Evolutionary conservation across 2,113 vertebrate species (phyloP).

Genomic region (Tyto alba): DNA sequence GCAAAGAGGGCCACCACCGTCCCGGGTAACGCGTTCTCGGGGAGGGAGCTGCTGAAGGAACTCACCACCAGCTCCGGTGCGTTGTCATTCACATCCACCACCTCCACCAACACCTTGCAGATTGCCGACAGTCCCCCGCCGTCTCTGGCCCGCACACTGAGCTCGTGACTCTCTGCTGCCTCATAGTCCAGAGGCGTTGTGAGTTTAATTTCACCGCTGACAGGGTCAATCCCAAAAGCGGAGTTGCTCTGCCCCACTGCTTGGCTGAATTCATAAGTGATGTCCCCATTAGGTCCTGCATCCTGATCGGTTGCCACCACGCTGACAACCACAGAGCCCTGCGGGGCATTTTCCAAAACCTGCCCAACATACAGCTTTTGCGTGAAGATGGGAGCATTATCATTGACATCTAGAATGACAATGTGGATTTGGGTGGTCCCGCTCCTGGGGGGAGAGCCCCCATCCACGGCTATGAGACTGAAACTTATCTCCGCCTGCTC

Average conservation of each 20-base stretch:
- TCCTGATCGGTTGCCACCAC: not conserved
- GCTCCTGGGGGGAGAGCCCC: rapidly evolving
- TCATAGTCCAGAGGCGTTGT: slow-evolving; percentile 20
- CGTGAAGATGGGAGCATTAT: rapidly evolving
- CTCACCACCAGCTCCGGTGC: slow-evolving; percentile 74
- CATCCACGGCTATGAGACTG: rapidly evolving
- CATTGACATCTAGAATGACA: too few relatives aligned
- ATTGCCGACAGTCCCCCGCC: not conserved
- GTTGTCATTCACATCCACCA: slow-evolving; percentile 80
- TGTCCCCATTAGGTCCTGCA: not conserved
- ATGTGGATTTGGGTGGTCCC: too few relatives aligned
- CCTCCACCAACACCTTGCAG: slow-evolving; percentile 73
- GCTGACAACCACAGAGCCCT: rapidly evolving
- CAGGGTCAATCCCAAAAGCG: not conserved
- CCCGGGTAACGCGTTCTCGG: slow-evolving; percentile 68
- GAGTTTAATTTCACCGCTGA: slow-evolving; percentile 56
- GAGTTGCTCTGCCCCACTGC: not conserved
- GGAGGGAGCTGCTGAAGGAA: slow-evolving; percentile 43
- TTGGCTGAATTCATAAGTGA: slow-evolving; percentile 8
- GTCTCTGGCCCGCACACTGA: rapidly evolving
- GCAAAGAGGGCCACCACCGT: slow-evolving; percentile 72
- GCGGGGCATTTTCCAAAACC: rapidly evolving
- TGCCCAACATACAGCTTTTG: rapidly evolving
- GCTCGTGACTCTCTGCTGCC: rapidly evolving
- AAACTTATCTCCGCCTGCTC: rapidly evolving